Evolutionary conservation across 2,888 invertebrate species (phyloP).

Genomic region (Hypolimnas misippus): DNA sequence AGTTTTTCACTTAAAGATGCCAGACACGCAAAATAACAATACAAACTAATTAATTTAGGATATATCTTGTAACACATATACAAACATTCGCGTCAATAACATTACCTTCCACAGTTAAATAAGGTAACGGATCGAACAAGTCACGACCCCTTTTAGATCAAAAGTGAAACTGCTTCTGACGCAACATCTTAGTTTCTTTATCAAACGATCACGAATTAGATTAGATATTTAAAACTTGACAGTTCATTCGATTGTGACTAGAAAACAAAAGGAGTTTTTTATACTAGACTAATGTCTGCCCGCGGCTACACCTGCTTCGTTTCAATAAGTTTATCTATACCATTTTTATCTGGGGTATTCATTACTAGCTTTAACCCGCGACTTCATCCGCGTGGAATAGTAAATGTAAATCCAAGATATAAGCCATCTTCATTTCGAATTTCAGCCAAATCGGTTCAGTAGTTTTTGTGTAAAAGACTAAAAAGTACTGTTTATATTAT

Average conservation of each 20-base stretch:
- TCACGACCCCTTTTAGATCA: constrained; percentile 47
- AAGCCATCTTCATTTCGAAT: too few species aligned
- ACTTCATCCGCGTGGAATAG: too few species aligned
- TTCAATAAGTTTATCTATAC: too few species aligned
- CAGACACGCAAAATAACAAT: too few species aligned
- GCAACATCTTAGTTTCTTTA: constrained; percentile 41
- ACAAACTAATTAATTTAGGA: neutral
- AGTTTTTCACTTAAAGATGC: too few species aligned
- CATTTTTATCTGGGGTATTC: too few species aligned
- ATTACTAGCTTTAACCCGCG: too few species aligned
- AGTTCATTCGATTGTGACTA: neutral
- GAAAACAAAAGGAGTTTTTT: neutral
- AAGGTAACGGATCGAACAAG: constrained; percentile 28
- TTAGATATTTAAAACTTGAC: neutral
- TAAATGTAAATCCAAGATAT: too few species aligned
- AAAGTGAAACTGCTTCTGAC: constrained; percentile 52
- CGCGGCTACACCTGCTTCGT: neutral
- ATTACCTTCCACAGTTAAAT: neutral
- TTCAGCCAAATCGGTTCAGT: too few species aligned
- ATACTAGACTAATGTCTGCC: neutral
- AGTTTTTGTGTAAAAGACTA: too few species aligned
- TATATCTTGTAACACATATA: neutral
- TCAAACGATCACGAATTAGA: constrained; percentile 23
- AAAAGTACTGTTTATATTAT: too few species aligned
- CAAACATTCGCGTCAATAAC: neutral